A percentile compares a stretch with the other conserved stretches of the same genome.
Conservation (phyloP, 2,797 vertebrate genomes). For the Crotalus adamanteus region DNA sequence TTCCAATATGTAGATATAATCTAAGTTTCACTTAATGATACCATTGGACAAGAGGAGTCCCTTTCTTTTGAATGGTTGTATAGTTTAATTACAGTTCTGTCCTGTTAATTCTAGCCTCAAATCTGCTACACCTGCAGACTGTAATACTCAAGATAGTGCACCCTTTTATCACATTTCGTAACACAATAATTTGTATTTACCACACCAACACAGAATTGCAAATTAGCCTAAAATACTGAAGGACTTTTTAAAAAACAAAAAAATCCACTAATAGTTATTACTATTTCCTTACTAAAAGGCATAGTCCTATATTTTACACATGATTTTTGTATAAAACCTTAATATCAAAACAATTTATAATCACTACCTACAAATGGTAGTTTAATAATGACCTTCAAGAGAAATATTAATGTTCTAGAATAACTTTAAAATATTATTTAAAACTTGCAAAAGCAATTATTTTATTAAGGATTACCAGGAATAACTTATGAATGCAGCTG, state of each 20-base stretch:
- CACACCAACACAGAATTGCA: conserved; percentile 67
- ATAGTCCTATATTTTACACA: conserved; percentile 44
- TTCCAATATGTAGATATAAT: conserved; percentile 68
- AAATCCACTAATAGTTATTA: conserved; percentile 42
- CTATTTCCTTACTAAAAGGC: conserved; percentile 44
- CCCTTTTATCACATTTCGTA: conserved; percentile 67
- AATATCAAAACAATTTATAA: conserved; percentile 59
- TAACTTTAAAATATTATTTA: conserved; percentile 48
- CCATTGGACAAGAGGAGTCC: conserved; percentile 57
- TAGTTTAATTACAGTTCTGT: conserved; percentile 73
- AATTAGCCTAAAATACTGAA: conserved; percentile 49
- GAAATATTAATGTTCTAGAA: conserved; percentile 40
- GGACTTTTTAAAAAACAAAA: conserved; percentile 60
- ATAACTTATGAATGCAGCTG: neutral
- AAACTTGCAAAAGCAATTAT: conserved; percentile 39
- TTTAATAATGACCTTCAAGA: conserved; percentile 63
- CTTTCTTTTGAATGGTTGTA: conserved; percentile 60
- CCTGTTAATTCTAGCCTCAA: conserved; percentile 71
- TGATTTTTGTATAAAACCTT: conserved; percentile 60
- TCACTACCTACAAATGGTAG: conserved; percentile 53
- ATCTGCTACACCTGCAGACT: conserved; percentile 71
- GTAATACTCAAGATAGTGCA: conserved; percentile 56
- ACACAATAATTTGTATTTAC: conserved; percentile 72
- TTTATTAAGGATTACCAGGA: conserved; percentile 41
- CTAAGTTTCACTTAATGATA: conserved; percentile 68